Evolutionary conservation across 1,140 invertebrate genomes (phyloP), one percentile per base, ranked within the genome.

Genomic region (Probaryconus sp.): DNA sequence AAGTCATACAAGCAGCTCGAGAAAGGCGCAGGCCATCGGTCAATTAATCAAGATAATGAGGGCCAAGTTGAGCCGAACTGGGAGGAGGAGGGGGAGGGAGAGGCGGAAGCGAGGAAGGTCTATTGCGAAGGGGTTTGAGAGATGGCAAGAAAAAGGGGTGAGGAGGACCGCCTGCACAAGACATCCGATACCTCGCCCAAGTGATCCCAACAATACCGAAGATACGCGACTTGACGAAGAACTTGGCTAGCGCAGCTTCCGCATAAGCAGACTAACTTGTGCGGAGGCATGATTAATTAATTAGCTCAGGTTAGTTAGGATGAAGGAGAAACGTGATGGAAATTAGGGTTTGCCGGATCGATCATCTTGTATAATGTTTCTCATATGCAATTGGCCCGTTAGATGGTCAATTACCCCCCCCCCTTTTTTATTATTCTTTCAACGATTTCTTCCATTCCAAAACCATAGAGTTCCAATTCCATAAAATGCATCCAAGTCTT

Each of bases 41-140:
- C 86, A 86, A 88, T 88, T 87, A 88, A 88, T 88, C 86, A 87
- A 86, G 85, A 87, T 88, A 88, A 87, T 85, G 84, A 87, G 83
- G 80, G 82, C 72, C 72, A 84, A 86, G 84, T 84, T 56, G 77
- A 74, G 78, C 61, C 47, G 61, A 72, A 68, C 14, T 55, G 31
- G n/a, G n/a, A 42, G 51, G 26, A 50, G 63, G 53, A 72, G 65
- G 38, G 26, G 28, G 70, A 35, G 56, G 65, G n/a, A n/a, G n/a
- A 53, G 48, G 55, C 51, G 48, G 43, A 45, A 45, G 42, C 16
- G 45, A 10, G 11, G 47, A 42, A 50, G 45, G n/a, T n/a, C n/a
- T n/a, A n/a, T n/a, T n/a, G n/a, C n/a, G n/a, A n/a, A n/a, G n/a
- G n/a, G 31, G 71, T 38, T 58, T 65, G 64, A 30, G 48, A 40